Evolutionary conservation across 2,797 vertebrate species (phyloP).

Genomic region (Chelonia mydas): DNA sequence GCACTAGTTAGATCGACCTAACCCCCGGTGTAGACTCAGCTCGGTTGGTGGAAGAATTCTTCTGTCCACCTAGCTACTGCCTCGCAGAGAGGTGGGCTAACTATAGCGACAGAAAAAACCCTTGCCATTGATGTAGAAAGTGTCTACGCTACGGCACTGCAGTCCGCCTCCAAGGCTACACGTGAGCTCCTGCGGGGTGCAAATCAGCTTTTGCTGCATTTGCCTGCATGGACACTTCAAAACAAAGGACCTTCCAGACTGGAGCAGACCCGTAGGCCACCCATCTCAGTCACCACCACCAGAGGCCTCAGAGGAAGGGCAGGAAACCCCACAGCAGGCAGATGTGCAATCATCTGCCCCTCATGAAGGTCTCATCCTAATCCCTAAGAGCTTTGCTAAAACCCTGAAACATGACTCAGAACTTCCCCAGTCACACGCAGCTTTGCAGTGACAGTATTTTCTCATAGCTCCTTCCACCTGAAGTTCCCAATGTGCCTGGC

Average conservation of each 20-base stretch:
- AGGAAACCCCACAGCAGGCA: constrained; percentile 33
- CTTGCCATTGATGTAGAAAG: not conserved
- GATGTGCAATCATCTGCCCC: constrained; percentile 8
- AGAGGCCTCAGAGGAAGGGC: not conserved
- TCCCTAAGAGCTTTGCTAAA: not conserved
- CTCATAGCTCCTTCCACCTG: too few species aligned
- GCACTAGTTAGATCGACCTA: not conserved
- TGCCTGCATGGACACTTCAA: not conserved
- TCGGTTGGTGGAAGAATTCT: not conserved
- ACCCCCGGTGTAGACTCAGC: not conserved
- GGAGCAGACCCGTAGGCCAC: not conserved
- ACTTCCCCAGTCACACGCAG: too few species aligned
- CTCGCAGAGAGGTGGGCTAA: not conserved
- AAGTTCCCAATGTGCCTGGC: too few species aligned
- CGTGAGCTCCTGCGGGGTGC: not conserved
- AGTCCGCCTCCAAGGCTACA: too few species aligned
- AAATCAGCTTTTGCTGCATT: not conserved
- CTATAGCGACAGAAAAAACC: not conserved
- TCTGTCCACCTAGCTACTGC: not conserved
- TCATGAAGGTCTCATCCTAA: constrained; percentile 39
- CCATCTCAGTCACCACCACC: not conserved
- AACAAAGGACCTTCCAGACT: not conserved
- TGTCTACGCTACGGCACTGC: too few species aligned
- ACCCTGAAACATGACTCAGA: not conserved
- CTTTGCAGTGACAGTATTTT: too few species aligned